Evolutionary conservation across 1,140 invertebrate species (phyloP), one percentile per base, ranked within the genome.

Genomic region (Trichogramma pretiosum): DNA sequence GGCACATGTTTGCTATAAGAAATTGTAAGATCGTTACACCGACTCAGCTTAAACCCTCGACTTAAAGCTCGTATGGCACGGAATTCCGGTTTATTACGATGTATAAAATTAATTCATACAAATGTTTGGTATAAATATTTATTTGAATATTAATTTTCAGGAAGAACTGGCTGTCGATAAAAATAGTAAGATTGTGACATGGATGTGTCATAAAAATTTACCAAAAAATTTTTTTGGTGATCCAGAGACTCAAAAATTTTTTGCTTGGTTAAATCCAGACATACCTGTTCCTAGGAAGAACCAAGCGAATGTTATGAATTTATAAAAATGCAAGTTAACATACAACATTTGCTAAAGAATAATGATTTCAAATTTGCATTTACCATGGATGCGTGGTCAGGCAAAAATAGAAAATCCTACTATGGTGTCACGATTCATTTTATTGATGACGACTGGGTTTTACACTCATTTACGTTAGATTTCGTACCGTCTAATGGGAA

Each of bases 381-480:
- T n/a, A n/a, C n/a, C n/a, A n/a, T n/a, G n/a, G n/a, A n/a, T n/a
- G n/a, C n/a, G n/a, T 55, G 53, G 50, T 48, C 53, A 23, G 47
- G 46, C 10, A 37, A 40, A 11, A 32, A 16, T 22, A 26, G 34
- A 17, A 34, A 14, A 19, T 46, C 52, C 9, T 54, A 46, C 19
- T 54, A 43, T 22, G 52, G 43, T 2, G 38, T 54, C 11, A 54
- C 44, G 10, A 24, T 38, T 11, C 50, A 55, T 45, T 55, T 48
- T 32, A 55, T 52, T 13, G 32, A 52, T 44, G 36, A 55, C 21
- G 26, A 55, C 24, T 55, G 50, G 45, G 34, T 48, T 10, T 41
- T 40, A 3, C 40, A 52, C 19, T 48, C 45, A n/a, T 28, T 55
- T 16, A 21, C 32, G 17, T 33, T 55, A 16, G 45, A 55, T 52